Percentiles rank a stretch among this genome's conserved stretches.
Conservation (phyloP, 2,888 invertebrate species). For the Drosophila percnosoma region DNA sequence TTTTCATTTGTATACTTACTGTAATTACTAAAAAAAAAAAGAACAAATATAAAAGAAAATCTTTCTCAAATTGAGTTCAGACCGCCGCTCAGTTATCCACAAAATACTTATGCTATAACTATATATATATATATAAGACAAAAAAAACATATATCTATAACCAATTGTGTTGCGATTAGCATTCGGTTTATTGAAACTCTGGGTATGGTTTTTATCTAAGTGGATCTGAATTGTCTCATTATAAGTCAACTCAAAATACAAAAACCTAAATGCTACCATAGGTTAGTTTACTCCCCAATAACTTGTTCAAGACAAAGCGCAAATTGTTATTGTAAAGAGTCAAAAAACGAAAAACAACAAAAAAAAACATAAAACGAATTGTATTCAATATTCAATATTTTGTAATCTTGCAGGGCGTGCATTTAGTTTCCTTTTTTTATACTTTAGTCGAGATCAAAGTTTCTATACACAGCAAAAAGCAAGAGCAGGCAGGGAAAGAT, state of each 20-base stretch:
- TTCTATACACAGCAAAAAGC: constrained; percentile 47
- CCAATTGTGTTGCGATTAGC: constrained; percentile 26
- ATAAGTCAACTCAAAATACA: constrained; percentile 28
- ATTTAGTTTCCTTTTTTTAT: constrained; percentile 58
- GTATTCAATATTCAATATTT: constrained; percentile 48
- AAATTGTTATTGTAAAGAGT: constrained; percentile 67
- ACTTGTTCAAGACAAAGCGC: constrained; percentile 66
- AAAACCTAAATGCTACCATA: constrained; percentile 23
- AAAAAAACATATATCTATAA: constrained; percentile 19
- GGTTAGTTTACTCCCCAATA: constrained; percentile 43
- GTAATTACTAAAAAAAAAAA: constrained; percentile 12
- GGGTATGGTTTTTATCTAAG: constrained; percentile 20
- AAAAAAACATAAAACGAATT: constrained; percentile 18
- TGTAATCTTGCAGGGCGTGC: constrained; percentile 52
- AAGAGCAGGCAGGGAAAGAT: constrained; percentile 25
- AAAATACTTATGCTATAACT: constrained; percentile 36
- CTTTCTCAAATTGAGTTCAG: constrained; percentile 32
- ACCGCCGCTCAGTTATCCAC: constrained; percentile 36
- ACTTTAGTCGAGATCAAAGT: constrained; percentile 45
- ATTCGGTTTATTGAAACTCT: constrained; percentile 13
- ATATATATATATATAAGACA: constrained; percentile 11
- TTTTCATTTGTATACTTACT: constrained; percentile 21
- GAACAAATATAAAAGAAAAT: constrained; percentile 3
- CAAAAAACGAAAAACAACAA: background rate
- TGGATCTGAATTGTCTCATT: constrained; percentile 26